These are phyloP conservation scores for Bergia puertoricense DNA, from an alignment of 92 coral and sea anemone species.

Conservation along the genomic window DNA sequence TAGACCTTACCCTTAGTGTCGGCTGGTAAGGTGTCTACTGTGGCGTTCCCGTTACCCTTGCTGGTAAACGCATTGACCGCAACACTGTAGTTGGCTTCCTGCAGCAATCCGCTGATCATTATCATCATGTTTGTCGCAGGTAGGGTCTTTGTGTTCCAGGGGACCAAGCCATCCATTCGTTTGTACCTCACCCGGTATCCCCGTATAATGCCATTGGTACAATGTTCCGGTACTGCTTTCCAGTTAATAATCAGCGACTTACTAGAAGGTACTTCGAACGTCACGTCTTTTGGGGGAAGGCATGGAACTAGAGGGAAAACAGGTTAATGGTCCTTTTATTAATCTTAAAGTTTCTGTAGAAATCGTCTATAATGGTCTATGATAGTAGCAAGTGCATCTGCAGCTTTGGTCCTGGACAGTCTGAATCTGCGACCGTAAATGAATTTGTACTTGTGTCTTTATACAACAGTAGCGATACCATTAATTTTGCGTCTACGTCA, in stretches of 20 bases:
- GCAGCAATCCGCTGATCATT: constrained; percentile 52
- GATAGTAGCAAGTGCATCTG: too few species aligned
- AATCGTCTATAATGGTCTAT: too few species aligned
- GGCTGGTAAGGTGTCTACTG: constrained; percentile 51
- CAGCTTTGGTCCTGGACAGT: too few species aligned
- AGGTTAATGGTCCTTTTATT: background rate
- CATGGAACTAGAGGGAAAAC: constrained; percentile 58
- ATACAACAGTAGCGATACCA: too few species aligned
- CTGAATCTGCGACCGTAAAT: too few species aligned
- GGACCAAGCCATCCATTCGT: constrained; percentile 32
- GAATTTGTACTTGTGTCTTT: too few species aligned
- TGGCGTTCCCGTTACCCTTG: constrained; percentile 72
- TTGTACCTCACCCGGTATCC: constrained; percentile 74
- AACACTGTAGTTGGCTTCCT: constrained; percentile 67
- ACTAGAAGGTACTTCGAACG: constrained; percentile 56
- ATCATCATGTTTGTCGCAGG: constrained; percentile 43
- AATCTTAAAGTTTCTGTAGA: background rate
- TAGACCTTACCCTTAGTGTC: constrained; percentile 58
- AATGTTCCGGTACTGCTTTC: constrained; percentile 55
- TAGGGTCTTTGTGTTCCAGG: constrained; percentile 45
- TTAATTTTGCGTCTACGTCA: too few species aligned
- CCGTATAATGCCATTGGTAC: constrained; percentile 65
- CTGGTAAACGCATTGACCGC: constrained; percentile 72
- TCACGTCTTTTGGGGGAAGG: constrained; percentile 65
- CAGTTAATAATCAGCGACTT: constrained; percentile 49